Evolutionary conservation across 2,113 vertebrate species (phyloP), one percentile per base, ranked within the genome.

Genomic region (Thinocorus orbignyianus): DNA sequence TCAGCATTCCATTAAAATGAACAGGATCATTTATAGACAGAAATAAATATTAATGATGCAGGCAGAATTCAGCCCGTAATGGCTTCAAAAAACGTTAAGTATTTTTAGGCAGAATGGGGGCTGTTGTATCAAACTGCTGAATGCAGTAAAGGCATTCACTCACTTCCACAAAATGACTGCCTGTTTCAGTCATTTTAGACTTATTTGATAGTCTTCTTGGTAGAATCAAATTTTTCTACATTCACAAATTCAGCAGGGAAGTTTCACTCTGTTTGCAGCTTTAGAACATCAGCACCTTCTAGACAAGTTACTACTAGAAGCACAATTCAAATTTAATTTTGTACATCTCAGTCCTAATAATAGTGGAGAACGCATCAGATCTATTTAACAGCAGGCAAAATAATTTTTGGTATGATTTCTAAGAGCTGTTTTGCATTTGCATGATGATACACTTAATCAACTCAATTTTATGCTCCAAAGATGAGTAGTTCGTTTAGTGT

Each of bases 231-330:
- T 87, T 78, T 57, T 91, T 54, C 84, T 76, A 88, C 89, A 80
- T 81, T 92, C 76, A 80, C 76, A 92, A 88, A 90, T 90, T 90
- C 89, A 94, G 62, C 58, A 82, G 41, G 66, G 87, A 95, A 91
- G n/a, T 85, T 58, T 89, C 7, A 1, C 52, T 84, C 83, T 76
- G 57, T 89, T 80, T 89, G 48, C 65, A 72, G 69, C 46, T 90
- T 90, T 54, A 80, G 66, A 95, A 86, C 33, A 73, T 9, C 8
- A 8, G 42, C 71, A 86, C 72, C 60, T 88, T 48, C 88, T 54
- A 86, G 58, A 83, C n/a, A 94, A 96, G 79, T 83, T 90, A 80
- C 48, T 81, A 90, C 51, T 58, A 88, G 58, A 69, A 90, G n/a
- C 33, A 20, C 60, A 85, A 70, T 60, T 88, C 58, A 70, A 54